Evolutionary conservation across 2,797 vertebrate species (phyloP).

Genomic region (Acanthurus leucopareius): DNA sequence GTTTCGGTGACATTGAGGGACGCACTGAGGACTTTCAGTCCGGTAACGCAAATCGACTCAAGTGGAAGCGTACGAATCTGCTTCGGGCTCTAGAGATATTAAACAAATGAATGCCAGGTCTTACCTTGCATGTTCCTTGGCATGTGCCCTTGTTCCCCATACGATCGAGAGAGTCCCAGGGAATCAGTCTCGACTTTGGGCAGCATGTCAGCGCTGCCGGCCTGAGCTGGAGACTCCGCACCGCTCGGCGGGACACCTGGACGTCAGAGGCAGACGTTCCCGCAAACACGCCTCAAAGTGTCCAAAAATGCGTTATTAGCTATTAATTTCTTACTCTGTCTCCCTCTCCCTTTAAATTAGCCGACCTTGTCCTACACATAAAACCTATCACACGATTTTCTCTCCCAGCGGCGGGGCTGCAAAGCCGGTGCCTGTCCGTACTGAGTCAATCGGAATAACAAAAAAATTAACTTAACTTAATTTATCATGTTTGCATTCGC

Average conservation of each 20-base stretch:
- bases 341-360: slow-evolving; percentile 35
- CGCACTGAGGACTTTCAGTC: slow-evolving; percentile 5
- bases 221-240: slow-evolving; percentile 84
- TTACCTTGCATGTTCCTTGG: slow-evolving; percentile 98
- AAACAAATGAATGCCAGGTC: slow-evolving; percentile 43
- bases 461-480: slow-evolving; percentile 41
- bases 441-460: background rate
- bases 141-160: slow-evolving; percentile 97
- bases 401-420: slow-evolving; percentile 31
- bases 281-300: slow-evolving; percentile 51
- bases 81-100: background rate
- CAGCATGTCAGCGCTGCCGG: slow-evolving; percentile 95
- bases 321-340: slow-evolving; percentile 26
- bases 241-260: slow-evolving; percentile 89
- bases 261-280: slow-evolving; percentile 73
- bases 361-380: slow-evolving; percentile 33
- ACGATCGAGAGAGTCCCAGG: slow-evolving; percentile 94
- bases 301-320: slow-evolving; percentile 38
- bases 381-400: slow-evolving; percentile 31
- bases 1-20: slow-evolving; percentile 31
- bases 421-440: slow-evolving; percentile 11
- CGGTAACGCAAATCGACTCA: background rate
- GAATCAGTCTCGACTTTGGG: slow-evolving; percentile 98
- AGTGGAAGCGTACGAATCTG: background rate
- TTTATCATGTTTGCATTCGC: slow-evolving; percentile 38